Evolutionary conservation across 1,140 invertebrate genomes (phyloP), one percentile per base, ranked within the genome.

Genomic region (Pogonognathellus flavescens): DNA sequence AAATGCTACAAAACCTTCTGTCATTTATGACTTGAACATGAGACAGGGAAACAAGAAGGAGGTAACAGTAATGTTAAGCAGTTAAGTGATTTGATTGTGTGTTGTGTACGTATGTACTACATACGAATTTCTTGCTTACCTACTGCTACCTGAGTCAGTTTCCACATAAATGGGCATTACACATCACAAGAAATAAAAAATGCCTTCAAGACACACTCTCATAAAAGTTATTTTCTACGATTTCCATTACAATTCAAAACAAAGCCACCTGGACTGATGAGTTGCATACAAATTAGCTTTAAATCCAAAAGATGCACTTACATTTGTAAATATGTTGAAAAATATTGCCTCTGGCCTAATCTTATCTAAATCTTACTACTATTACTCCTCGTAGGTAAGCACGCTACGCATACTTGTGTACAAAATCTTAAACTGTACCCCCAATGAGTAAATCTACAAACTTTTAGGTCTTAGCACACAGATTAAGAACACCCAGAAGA

Each of bases 231-330:
- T 70, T 70, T 70, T 70, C 22, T 70, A 10, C 25, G 31, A 76
- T 41, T 76, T 76, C 41, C 70, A 76, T 49, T 76, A n/a, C 70
- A 76, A 31, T 50, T 76, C 18, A 20, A 76, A 76, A 76, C 31
- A 76, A 50, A 76, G 70, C 70, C 70, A 76, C 70, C 70, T 76
- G 70, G 70, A 16, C 70, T 76, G 70, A 76, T 76, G 41, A 41
- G 31, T 6, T 50, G 70, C 31, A 76, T 76, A 76, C 70, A 76
- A 76, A 76, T 76, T 16, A 76, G 31, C 41, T 18, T 50, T 76
- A 76, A 76, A 76, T 49, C n/a, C 31, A 11, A 31, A 1, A 50
- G 16, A n/a, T 49, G 25, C 70, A 76, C 49, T 25, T 31, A 66
- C 0, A 31, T 0, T 66, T 25, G 16, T 14, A 11, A 55, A 14